Base-by-base conservation (phyloP, 2,888 invertebrate species). In the Myopa tessellatipennis region DNA sequence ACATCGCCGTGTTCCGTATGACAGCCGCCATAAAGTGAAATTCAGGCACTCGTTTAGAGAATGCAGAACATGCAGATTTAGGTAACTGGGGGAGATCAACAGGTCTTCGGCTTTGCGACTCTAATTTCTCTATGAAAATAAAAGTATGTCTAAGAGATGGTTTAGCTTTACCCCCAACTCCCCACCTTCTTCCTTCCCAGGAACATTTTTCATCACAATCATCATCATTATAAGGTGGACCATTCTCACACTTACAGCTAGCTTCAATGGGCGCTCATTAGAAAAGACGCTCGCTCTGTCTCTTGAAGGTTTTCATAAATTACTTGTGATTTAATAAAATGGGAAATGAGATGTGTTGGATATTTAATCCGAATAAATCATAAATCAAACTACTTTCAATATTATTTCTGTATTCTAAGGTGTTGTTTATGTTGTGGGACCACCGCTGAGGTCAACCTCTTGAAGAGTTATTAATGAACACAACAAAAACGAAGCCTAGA, bases 311-410 rank as follows among this genome's bases (percentile, higher is more conserved):
- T 45, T 45, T 45, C 67, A 77, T 77, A 77, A 68, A 77, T 77
- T 65, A 77, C 18, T 65, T 72, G 18, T 58, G 18, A 67, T 45
- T 52, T 50, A 52, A 12, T 16, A 16, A 45, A 38, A 38, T 52
- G 50, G 45, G 34, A 45, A 58, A 36, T 52, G 50, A 38, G 61
- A 58, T 38, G 26, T 73, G 74, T 40, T 36, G 70, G 72, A 55
- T 58, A 77, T 77, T 76, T 74, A 76, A 69, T 74, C 70, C 74
- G 68, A 69, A 76, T 70, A 72, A 74, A 55, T 55, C 75, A 79
- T 79, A 69, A 78, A 77, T 76, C 73, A 79, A 73, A 26, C 55
- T 36, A n/a, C 12, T 61, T 58, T 38, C 2, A 34, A 36, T 60
- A 16, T n/a, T 12, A 3, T 26, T 69, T n/a, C 18, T 70, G n/a